A percentile compares a stretch with the other conserved stretches of the same genome.
phyloP scores from a whole-genome alignment of 2,113 vertebrate genomes.

The Casuarius casuarius region DNA sequence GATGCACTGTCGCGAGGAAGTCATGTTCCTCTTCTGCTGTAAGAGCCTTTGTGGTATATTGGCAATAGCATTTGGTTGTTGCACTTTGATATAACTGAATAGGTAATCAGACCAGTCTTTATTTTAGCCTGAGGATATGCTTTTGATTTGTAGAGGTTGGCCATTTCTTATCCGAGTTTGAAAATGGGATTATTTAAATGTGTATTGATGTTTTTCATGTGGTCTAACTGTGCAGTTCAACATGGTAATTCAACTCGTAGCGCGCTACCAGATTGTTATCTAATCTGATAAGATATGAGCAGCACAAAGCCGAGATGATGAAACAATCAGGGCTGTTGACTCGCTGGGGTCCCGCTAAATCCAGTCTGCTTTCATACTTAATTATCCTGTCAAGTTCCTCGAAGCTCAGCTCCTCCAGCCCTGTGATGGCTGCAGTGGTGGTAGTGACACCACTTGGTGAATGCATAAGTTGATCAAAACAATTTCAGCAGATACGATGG shows the following conservation, averaged over 20 bases:
- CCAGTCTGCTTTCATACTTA: slow-evolving; percentile 77
- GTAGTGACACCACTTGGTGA: slow-evolving; percentile 66
- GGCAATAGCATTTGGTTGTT: slow-evolving; percentile 46
- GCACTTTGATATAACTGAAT: slow-evolving; percentile 70
- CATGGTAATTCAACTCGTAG: slow-evolving; percentile 68
- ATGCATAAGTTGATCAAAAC: slow-evolving; percentile 53
- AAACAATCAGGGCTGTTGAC: slow-evolving; percentile 75
- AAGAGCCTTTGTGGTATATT: background rate
- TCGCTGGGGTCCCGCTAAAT: slow-evolving; percentile 73
- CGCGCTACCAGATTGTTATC: slow-evolving; percentile 71
- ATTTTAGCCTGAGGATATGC: slow-evolving; percentile 68
- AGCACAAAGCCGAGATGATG: slow-evolving; percentile 73
- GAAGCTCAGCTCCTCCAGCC: slow-evolving; percentile 60
- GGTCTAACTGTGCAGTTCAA: slow-evolving; percentile 65
- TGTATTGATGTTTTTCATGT: slow-evolving; percentile 69
- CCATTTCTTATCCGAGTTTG: slow-evolving; percentile 65
- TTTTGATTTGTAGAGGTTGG: slow-evolving; percentile 70
- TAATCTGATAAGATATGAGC: slow-evolving; percentile 75
- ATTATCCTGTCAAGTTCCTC: slow-evolving; percentile 74
- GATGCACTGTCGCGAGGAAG: background rate
- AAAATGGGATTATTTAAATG: slow-evolving; percentile 74
- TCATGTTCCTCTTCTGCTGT: background rate
- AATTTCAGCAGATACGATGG: slow-evolving; percentile 58
- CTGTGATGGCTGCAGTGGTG: background rate
- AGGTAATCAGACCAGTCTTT: slow-evolving; percentile 66